Base-by-base conservation (phyloP, 2,797 vertebrate species). In the Mormyrops attenuatus region DNA sequence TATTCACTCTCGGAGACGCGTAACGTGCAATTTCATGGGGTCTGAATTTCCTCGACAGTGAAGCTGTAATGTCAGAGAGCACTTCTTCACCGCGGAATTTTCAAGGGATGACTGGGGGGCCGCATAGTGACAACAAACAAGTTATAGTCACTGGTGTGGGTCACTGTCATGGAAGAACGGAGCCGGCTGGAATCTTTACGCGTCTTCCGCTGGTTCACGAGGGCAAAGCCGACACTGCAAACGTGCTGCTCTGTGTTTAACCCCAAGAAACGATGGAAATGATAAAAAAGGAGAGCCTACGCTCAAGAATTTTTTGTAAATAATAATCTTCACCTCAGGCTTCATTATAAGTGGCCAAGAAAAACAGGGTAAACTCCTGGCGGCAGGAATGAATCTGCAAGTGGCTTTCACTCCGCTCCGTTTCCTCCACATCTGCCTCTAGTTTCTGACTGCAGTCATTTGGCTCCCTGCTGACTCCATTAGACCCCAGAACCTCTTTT, bases 321-420 rank as follows among this genome's bases (percentile, higher is more conserved):
- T 91, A 88, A 89, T 60, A 88, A 88, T 88, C 88, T 60, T 8
- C 77, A 87, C 84, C 69, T 82, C 53, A 44, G 80, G 86, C 82
- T 87, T 88, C 82, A n/a, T 69, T 55, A 9, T n/a, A 57, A 87
- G 60, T 38, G 80, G 88, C 80, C 91, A 91, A 91, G 69, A 90
- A 89, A 87, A 90, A 89, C 91, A 89, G 22, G 80, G 89, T 30
- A 20, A 22, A 22, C 53, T 82, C 44, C 38, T 26, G 22, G 53
- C 52, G 50, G n/a, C 3, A 53, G 26, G 17, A 30, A 44, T 52
- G 77, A 44, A 85, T 69, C 55, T 66, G 30, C 47, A 80, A 63
- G 87, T 6, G 55, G n/a, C 87, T 88, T 52, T 88, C 89, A 53
- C 66, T 49, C 66, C 26, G 69, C 87, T 52, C 63, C 55, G 55